phyloP scores from a whole-genome alignment of 1,140 invertebrate species.

The Sitophilus oryzae region DNA sequence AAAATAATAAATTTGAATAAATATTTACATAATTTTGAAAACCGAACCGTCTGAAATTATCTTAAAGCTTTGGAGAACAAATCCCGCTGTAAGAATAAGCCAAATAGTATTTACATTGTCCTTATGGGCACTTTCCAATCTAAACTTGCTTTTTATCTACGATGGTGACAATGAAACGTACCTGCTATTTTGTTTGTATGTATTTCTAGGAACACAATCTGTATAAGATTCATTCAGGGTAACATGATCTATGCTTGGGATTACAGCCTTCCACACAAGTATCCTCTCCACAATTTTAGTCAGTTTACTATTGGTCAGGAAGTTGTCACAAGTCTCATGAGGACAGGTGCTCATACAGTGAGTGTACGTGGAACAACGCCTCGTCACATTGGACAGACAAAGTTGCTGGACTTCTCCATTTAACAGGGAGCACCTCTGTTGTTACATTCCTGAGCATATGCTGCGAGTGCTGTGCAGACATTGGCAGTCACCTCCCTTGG shows the following conservation, averaged over 20 bases:
- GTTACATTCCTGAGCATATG: constrained; percentile 78
- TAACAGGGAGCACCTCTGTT: constrained; percentile 61
- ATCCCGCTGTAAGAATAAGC: no score
- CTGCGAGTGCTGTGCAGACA: constrained; percentile 82
- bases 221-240: constrained; percentile 61
- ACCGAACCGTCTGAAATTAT: no score
- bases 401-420: constrained; percentile 75
- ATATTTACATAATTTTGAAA: no score
- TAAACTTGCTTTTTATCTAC: no score
- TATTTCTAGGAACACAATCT: constrained; percentile 66
- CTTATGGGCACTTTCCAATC: no score
- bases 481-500: constrained; percentile 79
- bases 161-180: no score
- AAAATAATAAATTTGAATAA: no score
- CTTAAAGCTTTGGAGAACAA: no score
- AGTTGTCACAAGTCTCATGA: constrained; percentile 75
- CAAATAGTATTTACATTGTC: no score
- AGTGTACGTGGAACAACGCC: constrained; percentile 67
- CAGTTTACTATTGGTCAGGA: constrained; percentile 54
- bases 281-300: constrained; percentile 61
- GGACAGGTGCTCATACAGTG: constrained; percentile 78
- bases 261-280: constrained; percentile 75
- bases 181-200: no score
- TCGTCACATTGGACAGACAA: constrained; percentile 85
- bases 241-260: constrained; percentile 57